phyloP scores from a whole-genome alignment of 2,888 invertebrate genomes.

The Lepidocyrtoides sp. region DNA sequence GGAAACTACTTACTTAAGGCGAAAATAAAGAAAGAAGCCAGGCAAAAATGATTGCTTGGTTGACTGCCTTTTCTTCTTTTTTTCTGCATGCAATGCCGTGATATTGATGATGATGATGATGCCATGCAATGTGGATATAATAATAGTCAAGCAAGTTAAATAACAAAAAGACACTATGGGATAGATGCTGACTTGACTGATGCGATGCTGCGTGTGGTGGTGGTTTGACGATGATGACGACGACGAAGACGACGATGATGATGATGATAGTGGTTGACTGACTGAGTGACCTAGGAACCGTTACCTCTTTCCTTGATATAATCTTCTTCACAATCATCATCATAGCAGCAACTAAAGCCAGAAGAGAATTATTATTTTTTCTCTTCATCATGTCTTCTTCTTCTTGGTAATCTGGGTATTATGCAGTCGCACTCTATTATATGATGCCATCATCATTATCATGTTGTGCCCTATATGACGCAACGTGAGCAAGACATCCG shows the following conservation, averaged over 20 bases:
- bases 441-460: slow-evolving; percentile 9
- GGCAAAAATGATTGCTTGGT: slow-evolving; percentile 26
- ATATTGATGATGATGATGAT: neutral
- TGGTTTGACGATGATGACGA: neutral
- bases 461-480: slow-evolving; percentile 49
- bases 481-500: slow-evolving; percentile 52
- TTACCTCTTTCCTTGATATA: slow-evolving; percentile 59
- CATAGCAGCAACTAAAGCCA: neutral
- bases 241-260: neutral
- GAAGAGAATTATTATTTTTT: neutral
- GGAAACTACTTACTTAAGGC: slow-evolving; percentile 18
- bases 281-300: slow-evolving; percentile 77
- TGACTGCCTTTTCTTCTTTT: slow-evolving; percentile 25
- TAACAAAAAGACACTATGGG: slow-evolving; percentile 46
- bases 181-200: slow-evolving; percentile 9
- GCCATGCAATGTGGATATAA: neutral
- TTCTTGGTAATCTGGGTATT: slow-evolving; percentile 45
- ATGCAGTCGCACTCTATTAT: slow-evolving; percentile 4
- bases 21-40: neutral
- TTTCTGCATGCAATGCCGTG: slow-evolving; percentile 14
- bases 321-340: slow-evolving; percentile 12
- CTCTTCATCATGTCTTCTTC: neutral
- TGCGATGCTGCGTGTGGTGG: neutral
- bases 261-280: slow-evolving; percentile 64
- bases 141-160: neutral